Base-by-base conservation (phyloP, 2,113 vertebrate species). In the Rynchops niger region DNA sequence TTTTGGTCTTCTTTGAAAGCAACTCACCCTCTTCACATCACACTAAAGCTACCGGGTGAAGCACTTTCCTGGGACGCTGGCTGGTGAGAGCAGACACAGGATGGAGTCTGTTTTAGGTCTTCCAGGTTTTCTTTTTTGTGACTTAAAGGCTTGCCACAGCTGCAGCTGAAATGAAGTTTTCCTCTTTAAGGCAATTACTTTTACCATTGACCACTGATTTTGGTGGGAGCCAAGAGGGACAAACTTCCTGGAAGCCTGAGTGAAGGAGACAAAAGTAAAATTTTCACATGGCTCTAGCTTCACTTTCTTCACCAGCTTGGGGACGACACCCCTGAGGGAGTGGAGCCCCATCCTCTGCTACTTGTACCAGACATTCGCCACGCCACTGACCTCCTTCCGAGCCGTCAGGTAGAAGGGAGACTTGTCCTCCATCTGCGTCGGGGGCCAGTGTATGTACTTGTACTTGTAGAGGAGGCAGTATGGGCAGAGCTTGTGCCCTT, bases 221-320 rank as follows among this genome's bases (percentile, higher is more conserved):
- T 97, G 93, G 93, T 93, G 95, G 86, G 86, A 97, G 84, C 88
- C 81, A 40, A 97, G 76, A 52, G 76, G 59, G 65, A 95, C 83
- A 16, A 97, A 94, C 34, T 91, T 97, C 80, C 88, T 76, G 67
- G 96, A 98, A 85, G 91, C 96, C 78, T 97, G 97, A 90, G 96
- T 97, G 42, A 98, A 97, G 1, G 97, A 98, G 71, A 97, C 93
- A 42, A 97, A 98, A 74, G 92, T 97, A 67, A 97, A 97, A 84
- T 97, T 96, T 93, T 98, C 94, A 66, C 93, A 95, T 61, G 97
- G 96, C 23, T 97, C 89, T 86, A 97, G 84, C 83, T 97, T 98
- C 49, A 97, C 90, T 52, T 96, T 97, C 93, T 97, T 98, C 5
- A 53, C 95, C 73, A 97, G 69, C 42, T 96, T 98, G 9, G 97